Evolutionary conservation across 2,113 vertebrate species (phyloP), one percentile per base, ranked within the genome.

Genomic region (Guaruba guarouba): DNA sequence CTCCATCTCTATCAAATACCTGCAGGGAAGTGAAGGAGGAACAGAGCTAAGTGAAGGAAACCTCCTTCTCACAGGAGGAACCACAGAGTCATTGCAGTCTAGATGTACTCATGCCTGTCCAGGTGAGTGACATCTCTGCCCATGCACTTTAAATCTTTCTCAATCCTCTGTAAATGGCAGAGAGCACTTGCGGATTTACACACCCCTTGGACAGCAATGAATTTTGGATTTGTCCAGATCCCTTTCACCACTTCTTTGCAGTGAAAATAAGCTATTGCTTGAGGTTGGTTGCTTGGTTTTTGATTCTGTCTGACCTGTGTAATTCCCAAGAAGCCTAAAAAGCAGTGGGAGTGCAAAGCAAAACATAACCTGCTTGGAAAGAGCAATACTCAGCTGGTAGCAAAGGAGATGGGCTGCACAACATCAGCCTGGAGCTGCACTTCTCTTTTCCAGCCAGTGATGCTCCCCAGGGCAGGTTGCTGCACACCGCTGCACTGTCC

Each of bases 291-390:
- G n/a, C 15, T 93, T 61, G 59, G 11, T 27, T 86, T 78, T 62
- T 0, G 2, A 16, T 44, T 51, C 49, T 35, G 63, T 67, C 71
- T 91, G 23, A 63, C 24, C 20, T 19, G 28, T 74, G 61, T 68
- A 83, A 79, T 83, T 91, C 71, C 73, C 31, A 28, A 63, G 64
- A 43, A 78, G 48, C 54, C 52, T 82, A 74, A 74, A 90, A 68
- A 74, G 25, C 77, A 55, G 66, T 8, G 28, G 66, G 46, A 82
- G 29, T n/a, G 14, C 61, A 91, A 88, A 59, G 49, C 23, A 37
- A 81, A 66, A 43, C 13, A 37, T 61, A 71, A 70, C 44, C 22
- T 71, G 7, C 25, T n/a, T 33, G 69, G 57, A 67, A 61, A 88
- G 33, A 59, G 61, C 41, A 80, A 69, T 37, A 41, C 18, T 82